phyloP scores from a whole-genome alignment of 2,113 vertebrate genomes.

The Cathartes aura region DNA sequence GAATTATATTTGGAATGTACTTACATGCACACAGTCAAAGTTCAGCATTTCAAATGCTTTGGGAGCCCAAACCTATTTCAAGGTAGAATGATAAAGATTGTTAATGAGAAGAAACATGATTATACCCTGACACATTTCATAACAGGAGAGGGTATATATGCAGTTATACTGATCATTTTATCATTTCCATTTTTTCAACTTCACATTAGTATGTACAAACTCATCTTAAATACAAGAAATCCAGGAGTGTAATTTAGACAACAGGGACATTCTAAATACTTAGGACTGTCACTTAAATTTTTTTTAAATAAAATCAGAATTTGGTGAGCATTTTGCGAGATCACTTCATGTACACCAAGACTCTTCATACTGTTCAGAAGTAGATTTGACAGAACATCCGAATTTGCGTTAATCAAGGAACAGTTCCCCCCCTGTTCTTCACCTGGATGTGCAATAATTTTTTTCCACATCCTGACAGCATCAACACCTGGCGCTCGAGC shows the following conservation, averaged over 20 bases:
- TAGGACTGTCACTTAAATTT: background rate
- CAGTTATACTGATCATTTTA: background rate
- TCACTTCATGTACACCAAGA: background rate
- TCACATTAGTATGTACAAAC: background rate
- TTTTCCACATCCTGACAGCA: background rate
- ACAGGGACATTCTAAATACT: background rate
- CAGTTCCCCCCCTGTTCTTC: background rate
- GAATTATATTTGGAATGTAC: background rate
- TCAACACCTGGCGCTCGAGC: background rate
- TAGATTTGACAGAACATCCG: background rate
- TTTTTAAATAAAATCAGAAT: background rate
- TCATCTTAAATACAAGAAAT: background rate
- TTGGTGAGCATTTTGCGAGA: background rate
- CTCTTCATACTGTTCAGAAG: background rate
- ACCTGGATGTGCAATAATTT: background rate
- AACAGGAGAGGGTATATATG: background rate
- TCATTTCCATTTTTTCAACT: background rate
- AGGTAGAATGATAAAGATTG: background rate
- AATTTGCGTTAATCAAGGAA: background rate
- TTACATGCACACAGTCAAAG: fast-evolving
- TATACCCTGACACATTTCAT: background rate
- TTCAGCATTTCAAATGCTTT: background rate
- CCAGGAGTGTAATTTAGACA: background rate
- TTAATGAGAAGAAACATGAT: background rate
- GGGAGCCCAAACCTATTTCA: background rate